Evolutionary conservation across 2,113 vertebrate species (phyloP).

Genomic region (Panurus biarmicus): DNA sequence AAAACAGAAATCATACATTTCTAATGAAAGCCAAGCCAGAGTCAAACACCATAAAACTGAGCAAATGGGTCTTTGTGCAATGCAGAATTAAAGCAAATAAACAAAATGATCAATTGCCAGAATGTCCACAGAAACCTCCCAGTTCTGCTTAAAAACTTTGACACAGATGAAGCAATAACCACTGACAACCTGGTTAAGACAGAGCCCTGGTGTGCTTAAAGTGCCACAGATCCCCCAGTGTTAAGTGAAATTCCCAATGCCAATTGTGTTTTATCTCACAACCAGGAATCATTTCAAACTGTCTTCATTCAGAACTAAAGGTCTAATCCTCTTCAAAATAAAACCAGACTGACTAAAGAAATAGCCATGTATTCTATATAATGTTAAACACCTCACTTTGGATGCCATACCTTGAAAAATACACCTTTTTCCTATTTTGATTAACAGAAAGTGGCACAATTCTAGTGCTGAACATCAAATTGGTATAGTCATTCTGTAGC

Average conservation of each 20-base stretch:
- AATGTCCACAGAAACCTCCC: neutral
- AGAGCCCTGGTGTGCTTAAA: neutral
- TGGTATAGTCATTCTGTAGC: neutral
- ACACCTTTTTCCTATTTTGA: neutral
- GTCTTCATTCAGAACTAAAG: neutral
- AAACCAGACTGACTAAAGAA: neutral
- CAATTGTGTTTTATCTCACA: neutral
- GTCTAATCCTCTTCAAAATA: neutral
- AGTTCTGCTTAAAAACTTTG: neutral
- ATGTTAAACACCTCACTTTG: neutral
- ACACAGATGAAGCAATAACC: neutral
- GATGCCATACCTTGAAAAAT: neutral
- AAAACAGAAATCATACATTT: neutral
- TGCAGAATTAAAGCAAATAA: neutral
- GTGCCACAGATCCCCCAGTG: neutral
- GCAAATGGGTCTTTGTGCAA: neutral
- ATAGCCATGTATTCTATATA: neutral
- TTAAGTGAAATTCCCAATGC: neutral
- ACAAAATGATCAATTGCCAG: neutral
- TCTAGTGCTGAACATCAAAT: neutral
- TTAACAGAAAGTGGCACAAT: neutral
- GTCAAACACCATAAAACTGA: neutral
- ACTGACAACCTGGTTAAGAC: neutral
- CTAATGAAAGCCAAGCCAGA: neutral
- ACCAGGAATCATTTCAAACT: neutral